A percentile compares a stretch with the other conserved stretches of the same genome.
These are phyloP conservation scores for Theonella swinhoei DNA, from an alignment of 37 sponge, comb jelly and placozoan species.

Conservation along the genomic window DNA sequence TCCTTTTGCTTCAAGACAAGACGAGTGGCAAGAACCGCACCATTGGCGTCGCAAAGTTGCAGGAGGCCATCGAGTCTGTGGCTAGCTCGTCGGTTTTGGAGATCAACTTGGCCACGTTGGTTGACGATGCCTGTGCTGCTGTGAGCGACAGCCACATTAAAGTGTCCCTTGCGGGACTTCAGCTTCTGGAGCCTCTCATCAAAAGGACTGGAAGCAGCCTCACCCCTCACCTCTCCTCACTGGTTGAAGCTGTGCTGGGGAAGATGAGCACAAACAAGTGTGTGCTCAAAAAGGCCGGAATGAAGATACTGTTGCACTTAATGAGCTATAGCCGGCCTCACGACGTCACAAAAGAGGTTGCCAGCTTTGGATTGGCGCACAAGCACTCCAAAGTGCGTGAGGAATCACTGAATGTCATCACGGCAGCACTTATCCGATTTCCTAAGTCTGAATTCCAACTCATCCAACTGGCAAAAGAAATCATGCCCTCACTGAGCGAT, in stretches of 20 bases:
- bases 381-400: constrained; percentile 67
- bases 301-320: constrained; percentile 58
- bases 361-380: constrained; percentile 41
- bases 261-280: constrained; percentile 71
- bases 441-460: constrained; percentile 59
- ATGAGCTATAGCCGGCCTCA: constrained; percentile 54
- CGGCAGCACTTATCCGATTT: constrained; percentile 62
- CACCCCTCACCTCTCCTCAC: constrained; percentile 10
- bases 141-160: constrained; percentile 76
- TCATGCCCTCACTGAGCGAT: constrained; percentile 64
- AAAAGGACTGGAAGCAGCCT: neutral
- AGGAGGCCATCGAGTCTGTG: constrained; percentile 15
- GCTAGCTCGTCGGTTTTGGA: constrained; percentile 6
- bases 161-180: constrained; percentile 67
- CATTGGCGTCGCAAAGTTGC: constrained; percentile 32
- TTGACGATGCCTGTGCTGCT: constrained; percentile 28
- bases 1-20: constrained; percentile 13
- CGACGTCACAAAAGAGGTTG: constrained; percentile 50
- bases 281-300: constrained; percentile 58
- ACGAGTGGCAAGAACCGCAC: constrained; percentile 40
- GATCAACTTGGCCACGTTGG: constrained; percentile 32
- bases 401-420: constrained; percentile 79
- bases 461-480: constrained; percentile 30
- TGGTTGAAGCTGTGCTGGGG: constrained; percentile 21
- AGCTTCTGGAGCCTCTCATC: constrained; percentile 44